Evolutionary conservation across 2,797 vertebrate species (phyloP), one percentile per base, ranked within the genome.

Genomic region (Morelia viridis): DNA sequence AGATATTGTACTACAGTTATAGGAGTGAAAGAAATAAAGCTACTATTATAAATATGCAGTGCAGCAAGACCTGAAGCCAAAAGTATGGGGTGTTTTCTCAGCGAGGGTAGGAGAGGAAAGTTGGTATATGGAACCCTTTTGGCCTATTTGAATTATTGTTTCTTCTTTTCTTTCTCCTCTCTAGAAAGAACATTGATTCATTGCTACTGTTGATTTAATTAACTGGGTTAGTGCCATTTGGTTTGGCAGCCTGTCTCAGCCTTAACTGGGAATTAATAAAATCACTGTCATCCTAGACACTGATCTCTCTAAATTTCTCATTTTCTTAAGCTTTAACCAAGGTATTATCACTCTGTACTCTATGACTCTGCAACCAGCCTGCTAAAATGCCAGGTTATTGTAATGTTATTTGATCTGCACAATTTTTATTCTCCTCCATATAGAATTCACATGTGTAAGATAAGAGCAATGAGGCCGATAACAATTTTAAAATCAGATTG

Each of bases 401-500:
- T 62, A 91, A 85, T 31, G 71, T 92, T 96, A 87, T 91, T 95
- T 95, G 92, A 11, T 85, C 19, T 92, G 88, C 85, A n/a, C 26
- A 2, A 65, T 26, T 91, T 93, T 41, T 3, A 22, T 19, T 46
- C 41, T 24, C 24, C 9, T 80, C 35, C 19, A 46, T 46, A 80
- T 41, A 31, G 86, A 87, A 46, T 24, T 41, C 35, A 61, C 41
- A 80, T 80, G 24, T 87, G 86, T 7, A 87, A 87, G 60, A 61
- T 17, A 50, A 64, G 8, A 50, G 13, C 64, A 65, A 88, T 22
- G 87, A 88, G 62, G 50, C 15, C 10, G 35, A 46, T 24, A 80
- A 41, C 35, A 80, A 24, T 46, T 46, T 80, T 80, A 80, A 80
- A 80, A 80, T 46, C 4, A 46, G 9, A 46, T 80, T 46, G 76